Conservation (phyloP, 2,797 vertebrate genomes). For the Cossypha dichroa region DNA sequence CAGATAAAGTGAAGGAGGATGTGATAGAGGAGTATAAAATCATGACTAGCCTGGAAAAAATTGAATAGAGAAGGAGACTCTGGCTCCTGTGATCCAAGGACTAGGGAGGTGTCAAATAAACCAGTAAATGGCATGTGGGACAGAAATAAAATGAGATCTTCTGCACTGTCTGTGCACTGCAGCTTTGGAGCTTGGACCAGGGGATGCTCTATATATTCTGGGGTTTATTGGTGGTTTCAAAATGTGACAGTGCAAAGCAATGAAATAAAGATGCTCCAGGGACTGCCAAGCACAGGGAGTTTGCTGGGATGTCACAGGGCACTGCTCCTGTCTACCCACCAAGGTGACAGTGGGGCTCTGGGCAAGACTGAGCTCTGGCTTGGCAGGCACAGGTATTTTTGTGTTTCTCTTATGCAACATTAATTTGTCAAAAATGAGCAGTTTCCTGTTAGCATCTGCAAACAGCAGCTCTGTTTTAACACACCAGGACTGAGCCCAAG, state of each 20-base stretch:
- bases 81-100: neutral
- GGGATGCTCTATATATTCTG: neutral
- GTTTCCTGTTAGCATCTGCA: neutral
- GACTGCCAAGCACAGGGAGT: neutral
- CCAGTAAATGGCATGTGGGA: neutral
- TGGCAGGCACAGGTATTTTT: neutral
- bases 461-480: neutral
- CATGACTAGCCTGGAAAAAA: conserved; percentile 10
- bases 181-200: neutral
- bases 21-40: conserved; percentile 14
- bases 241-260: neutral
- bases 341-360: neutral
- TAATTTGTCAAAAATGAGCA: neutral
- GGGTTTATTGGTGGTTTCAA: neutral
- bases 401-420: neutral
- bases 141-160: neutral
- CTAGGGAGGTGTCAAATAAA: neutral
- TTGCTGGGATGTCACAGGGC: neutral
- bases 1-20: conserved; percentile 49
- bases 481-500: neutral
- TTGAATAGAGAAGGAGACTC: neutral
- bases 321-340: neutral
- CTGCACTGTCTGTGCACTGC: neutral
- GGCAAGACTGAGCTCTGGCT: neutral
- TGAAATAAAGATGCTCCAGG: neutral